Base-by-base conservation (phyloP, 1,140 invertebrate genomes). In the Parapsyche elsis region DNA sequence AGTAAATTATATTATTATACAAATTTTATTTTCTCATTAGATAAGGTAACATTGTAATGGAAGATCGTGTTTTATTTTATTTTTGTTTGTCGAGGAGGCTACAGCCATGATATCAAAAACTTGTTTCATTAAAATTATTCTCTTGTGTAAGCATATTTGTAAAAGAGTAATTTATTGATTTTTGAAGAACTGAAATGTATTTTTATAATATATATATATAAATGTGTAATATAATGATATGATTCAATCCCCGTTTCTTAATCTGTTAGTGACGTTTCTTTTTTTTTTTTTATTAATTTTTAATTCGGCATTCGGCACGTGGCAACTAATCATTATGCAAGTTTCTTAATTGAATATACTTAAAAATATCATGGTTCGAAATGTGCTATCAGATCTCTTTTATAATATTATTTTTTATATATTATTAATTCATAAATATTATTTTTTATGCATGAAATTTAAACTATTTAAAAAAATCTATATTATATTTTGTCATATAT, bases 1-100 rank as follows among this genome's bases (percentile, higher is more conserved):
- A 83, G 73, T 83, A 83, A 80, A n/a, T 75, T 38, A 38, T 38
- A 38, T 59, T 67, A 67, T 67, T 19, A 53, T 53, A 53, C 49
- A 53, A 53, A 16, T 53, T 26, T 21, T 61, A 67, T 67, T 67
- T 67, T 67, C 24, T 67, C 64, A 67, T 26, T 23, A 67, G 24
- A 67, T 67, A 67, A 67, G 64, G 16, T 23, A 19, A 46, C 16
- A 19, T 45, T 73, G 71, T 46, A 73, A 73, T 24, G 9, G 71
- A 73, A 45, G 30, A 24, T 73, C 24, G 64, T 67, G 26, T 23
- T 38, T 38, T 38, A 38, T 38, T 38, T 4, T 7, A 4, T 4
- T 38, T 38, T 38, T 38, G 30, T 38, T 38, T 38, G 30, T 38
- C 30, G 24, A 67, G 21, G 64, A 67, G 64, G 64, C 24, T 67